Evolutionary conservation across 1,140 invertebrate species (phyloP), one percentile per base, ranked within the genome.

Genomic region (Notospermus geniculatus): DNA sequence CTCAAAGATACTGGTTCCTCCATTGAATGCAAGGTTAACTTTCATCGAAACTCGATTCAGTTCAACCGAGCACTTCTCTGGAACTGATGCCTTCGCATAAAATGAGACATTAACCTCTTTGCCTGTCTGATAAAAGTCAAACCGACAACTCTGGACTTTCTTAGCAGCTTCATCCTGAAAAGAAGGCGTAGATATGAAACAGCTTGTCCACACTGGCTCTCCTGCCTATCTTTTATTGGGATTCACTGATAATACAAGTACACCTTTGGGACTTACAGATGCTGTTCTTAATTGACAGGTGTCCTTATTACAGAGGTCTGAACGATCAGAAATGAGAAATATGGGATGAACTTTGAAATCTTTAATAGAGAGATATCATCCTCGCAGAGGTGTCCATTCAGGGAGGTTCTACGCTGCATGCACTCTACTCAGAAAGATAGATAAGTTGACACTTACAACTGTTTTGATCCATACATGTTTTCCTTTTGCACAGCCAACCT

Each of bases 41-140:
- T 88, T 86, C 4, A 98, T 81, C 32, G 88, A 84, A 28, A 98
- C 88, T 25, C 91, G 90, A 82, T 94, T 97, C 0, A 93, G 79
- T 82, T 93, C 88, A 11, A 98, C 83, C 45, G 68, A 80, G 45
- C 90, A 92, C 57, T 85, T 76, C 29, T 84, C 83, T 36, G 93
- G 92, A 71, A 93, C 85, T 76, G 95, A 92, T 61, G 91, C 88
- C 80, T 97, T 97, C 1, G 91, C 90, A 83, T 92, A 97, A 55
- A 97, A 85, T 50, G 92, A 90, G 27, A 97, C 86, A 64, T 91
- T 88, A 0, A 97, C 89, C 81, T 87, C 84, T 2, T 85, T 86
- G 11, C 86, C 88, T 15, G 92, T 95, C 83, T 96, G 93, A 83
- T 94, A 91, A 90, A 92, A 97, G 78, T 97, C 95, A 83, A 91